Evolutionary conservation across 2,797 vertebrate species (phyloP).

Genomic region (Hypotaenidia okinawae): DNA sequence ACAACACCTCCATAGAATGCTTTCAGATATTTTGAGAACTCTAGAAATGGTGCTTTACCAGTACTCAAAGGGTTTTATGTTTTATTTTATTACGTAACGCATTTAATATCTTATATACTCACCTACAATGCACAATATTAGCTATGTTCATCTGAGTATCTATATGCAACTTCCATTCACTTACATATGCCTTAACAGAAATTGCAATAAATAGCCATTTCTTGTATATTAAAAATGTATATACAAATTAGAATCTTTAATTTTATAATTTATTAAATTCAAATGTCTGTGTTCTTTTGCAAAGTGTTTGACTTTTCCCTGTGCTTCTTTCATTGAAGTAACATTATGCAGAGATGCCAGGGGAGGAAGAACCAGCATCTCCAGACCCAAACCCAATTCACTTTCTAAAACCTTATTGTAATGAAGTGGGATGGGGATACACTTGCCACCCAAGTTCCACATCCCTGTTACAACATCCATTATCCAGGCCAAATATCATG

Average conservation of each 20-base stretch:
- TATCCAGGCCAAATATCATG: background rate
- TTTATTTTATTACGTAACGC: slow-evolving; percentile 72
- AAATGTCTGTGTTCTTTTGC: slow-evolving; percentile 87
- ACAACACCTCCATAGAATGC: slow-evolving; percentile 41
- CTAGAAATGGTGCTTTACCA: slow-evolving; percentile 62
- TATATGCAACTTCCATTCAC: slow-evolving; percentile 73
- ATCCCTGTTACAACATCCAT: background rate
- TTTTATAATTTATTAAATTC: slow-evolving; percentile 98
- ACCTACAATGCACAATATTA: slow-evolving; percentile 75
- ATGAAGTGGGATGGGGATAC: background rate
- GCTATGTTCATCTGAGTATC: slow-evolving; percentile 73
- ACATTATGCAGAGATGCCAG: background rate
- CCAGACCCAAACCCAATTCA: background rate
- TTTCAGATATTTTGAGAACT: slow-evolving; percentile 55
- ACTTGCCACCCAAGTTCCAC: background rate
- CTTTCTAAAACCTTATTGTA: background rate
- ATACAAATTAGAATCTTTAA: slow-evolving; percentile 89
- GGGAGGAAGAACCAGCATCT: background rate
- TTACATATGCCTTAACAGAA: slow-evolving; percentile 77
- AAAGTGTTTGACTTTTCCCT: slow-evolving; percentile 73
- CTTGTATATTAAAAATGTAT: slow-evolving; percentile 88
- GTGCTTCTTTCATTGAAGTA: background rate
- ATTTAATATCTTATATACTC: slow-evolving; percentile 77
- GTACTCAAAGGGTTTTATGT: slow-evolving; percentile 69
- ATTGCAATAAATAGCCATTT: slow-evolving; percentile 76